Conservation (phyloP, 2,113 vertebrate species). For the Suncus etruscus region DNA sequence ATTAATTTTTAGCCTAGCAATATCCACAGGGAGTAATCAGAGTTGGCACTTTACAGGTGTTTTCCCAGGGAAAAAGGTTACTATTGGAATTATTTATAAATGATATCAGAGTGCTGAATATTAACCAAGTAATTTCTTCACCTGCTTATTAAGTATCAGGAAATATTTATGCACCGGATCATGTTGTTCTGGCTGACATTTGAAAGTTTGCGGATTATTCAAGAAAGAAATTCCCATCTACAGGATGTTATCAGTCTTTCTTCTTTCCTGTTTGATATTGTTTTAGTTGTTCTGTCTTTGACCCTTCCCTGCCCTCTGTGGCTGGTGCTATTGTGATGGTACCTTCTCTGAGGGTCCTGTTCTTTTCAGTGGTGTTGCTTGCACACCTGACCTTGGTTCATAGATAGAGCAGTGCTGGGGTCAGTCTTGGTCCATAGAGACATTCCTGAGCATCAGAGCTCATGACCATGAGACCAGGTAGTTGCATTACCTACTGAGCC, state of each 20-base stretch:
- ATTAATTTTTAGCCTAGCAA: constrained; percentile 81
- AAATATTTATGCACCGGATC: background rate
- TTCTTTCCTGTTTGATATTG: background rate
- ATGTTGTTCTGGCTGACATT: constrained; percentile 41
- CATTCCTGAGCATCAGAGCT: no score
- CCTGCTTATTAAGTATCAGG: constrained; percentile 47
- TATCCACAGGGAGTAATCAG: constrained; percentile 77
- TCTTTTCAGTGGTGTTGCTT: no score
- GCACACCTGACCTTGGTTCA: no score
- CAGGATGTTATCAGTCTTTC: background rate
- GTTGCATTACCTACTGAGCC: no score
- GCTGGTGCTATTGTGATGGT: no score
- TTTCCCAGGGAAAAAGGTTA: constrained; percentile 79
- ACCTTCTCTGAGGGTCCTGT: no score
- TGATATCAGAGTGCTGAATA: constrained; percentile 56
- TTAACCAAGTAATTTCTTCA: constrained; percentile 73
- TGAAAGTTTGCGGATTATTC: constrained; percentile 53
- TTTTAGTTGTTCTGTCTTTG: no score
- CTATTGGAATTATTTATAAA: constrained; percentile 78
- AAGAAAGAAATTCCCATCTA: background rate
- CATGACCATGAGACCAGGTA: no score
- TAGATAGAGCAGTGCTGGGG: no score
- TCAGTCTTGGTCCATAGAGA: no score
- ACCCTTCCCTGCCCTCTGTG: no score
- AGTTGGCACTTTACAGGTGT: constrained; percentile 69